phyloP scores from a whole-genome alignment of 2,888 invertebrate genomes.

The Drosophila conformis region DNA sequence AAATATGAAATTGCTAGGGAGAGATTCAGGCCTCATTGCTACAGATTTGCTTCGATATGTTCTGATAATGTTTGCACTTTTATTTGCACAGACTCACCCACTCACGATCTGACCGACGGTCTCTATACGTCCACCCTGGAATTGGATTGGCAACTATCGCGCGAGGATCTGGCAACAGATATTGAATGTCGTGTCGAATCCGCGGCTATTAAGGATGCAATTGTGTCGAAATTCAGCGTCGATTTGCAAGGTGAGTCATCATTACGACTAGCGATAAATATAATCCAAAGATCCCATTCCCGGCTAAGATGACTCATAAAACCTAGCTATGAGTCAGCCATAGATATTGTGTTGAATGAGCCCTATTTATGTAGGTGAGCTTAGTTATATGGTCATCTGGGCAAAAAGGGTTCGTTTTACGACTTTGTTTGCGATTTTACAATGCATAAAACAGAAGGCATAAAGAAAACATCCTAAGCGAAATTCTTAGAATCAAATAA shows the following conservation, averaged over 20 bases:
- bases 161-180: constrained; percentile 89
- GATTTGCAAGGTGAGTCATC: constrained; percentile 89
- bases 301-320: constrained; percentile 31
- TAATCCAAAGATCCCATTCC: constrained; percentile 9
- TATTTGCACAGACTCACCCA: constrained; percentile 85
- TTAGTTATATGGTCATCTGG: constrained; percentile 42
- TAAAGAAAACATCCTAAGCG: background rate
- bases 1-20: constrained; percentile 6
- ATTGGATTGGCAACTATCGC: constrained; percentile 87
- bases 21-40: background rate
- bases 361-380: constrained; percentile 47
- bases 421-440: constrained; percentile 57
- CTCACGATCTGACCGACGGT: constrained; percentile 86
- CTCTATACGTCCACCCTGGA: constrained; percentile 88
- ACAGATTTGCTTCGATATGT: background rate
- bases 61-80: constrained; percentile 10
- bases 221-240: constrained; percentile 83
- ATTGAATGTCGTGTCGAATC: constrained; percentile 90
- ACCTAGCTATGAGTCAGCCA: constrained; percentile 37
- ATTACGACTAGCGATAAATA: constrained; percentile 7
- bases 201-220: constrained; percentile 86
- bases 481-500: background rate
- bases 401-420: constrained; percentile 55
- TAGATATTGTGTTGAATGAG: constrained; percentile 19
- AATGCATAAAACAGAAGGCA: constrained; percentile 39